phyloP scores from a whole-genome alignment of 2,888 invertebrate genomes.

The Pandemis corylana region DNA sequence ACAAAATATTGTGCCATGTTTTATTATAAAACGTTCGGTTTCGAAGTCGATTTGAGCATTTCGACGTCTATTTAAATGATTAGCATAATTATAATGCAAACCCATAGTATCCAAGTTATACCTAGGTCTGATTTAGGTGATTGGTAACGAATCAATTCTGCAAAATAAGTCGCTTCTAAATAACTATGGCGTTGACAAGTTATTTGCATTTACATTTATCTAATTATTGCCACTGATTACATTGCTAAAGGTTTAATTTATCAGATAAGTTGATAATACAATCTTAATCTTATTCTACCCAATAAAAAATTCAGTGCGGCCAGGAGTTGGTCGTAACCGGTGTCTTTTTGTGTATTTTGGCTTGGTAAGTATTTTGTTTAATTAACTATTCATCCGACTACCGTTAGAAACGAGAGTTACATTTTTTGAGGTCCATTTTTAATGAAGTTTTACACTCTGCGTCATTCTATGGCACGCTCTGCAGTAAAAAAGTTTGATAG shows the following conservation, averaged over 20 bases:
- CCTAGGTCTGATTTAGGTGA: not conserved
- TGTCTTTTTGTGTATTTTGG: slow-evolving; percentile 48
- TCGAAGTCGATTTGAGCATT: too few relatives aligned
- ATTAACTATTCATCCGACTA: not conserved
- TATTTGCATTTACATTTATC: slow-evolving; percentile 42
- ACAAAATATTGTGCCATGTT: too few relatives aligned
- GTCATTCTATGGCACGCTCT: too few relatives aligned
- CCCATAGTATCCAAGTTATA: not conserved
- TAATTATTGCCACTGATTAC: slow-evolving; percentile 46
- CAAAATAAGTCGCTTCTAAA: not conserved
- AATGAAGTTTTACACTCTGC: not conserved
- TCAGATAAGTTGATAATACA: slow-evolving; percentile 49
- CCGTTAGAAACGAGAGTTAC: not conserved
- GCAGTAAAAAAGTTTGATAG: too few relatives aligned
- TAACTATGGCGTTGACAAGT: not conserved
- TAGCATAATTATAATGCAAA: not conserved
- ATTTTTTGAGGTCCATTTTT: not conserved
- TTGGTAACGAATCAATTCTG: not conserved
- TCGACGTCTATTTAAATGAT: too few relatives aligned
- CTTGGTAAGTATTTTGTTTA: slow-evolving; percentile 54
- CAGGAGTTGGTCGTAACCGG: slow-evolving; percentile 63
- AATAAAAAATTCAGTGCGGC: slow-evolving; percentile 62
- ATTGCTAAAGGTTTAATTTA: slow-evolving; percentile 50
- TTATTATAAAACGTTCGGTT: too few relatives aligned
- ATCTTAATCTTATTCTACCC: slow-evolving; percentile 58